Conservation (phyloP, 2,888 invertebrate species). For the Globia sparganii region DNA sequence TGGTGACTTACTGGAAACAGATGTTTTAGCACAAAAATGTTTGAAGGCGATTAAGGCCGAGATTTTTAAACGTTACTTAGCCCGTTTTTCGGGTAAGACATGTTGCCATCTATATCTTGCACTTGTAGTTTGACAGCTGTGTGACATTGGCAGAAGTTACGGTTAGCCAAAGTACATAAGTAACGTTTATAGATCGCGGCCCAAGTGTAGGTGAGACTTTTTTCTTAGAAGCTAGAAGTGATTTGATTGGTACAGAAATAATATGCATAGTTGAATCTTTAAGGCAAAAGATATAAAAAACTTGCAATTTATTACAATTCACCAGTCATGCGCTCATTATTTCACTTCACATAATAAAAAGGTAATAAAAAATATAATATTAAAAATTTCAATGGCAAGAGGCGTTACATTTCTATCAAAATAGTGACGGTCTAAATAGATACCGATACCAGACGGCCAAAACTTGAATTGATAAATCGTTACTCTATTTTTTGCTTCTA, state of each 20-base stretch:
- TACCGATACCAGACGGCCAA: slow-evolving; percentile 48
- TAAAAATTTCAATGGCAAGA: slow-evolving; percentile 27
- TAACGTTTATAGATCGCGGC: not conserved
- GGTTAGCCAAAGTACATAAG: not conserved
- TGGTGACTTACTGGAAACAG: slow-evolving; percentile 35
- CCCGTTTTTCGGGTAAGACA: not conserved
- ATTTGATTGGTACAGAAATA: not conserved
- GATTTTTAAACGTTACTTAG: not conserved
- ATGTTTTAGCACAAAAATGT: slow-evolving; percentile 21
- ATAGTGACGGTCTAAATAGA: slow-evolving; percentile 52
- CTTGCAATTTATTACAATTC: slow-evolving; percentile 25
- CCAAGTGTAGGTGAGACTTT: not conserved
- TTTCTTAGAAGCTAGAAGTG: not conserved
- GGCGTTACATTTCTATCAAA: slow-evolving; percentile 55
- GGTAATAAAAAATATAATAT: slow-evolving; percentile 27
- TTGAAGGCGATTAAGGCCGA: not conserved
- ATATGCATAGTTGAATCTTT: slow-evolving; percentile 4
- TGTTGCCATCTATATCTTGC: not conserved
- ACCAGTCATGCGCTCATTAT: slow-evolving; percentile 48
- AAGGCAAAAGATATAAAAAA: slow-evolving; percentile 17
- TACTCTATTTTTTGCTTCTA: slow-evolving; percentile 58
- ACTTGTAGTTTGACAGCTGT: not conserved
- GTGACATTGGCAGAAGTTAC: not conserved
- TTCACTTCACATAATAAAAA: slow-evolving; percentile 33
- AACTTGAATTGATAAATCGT: slow-evolving; percentile 58